A percentile compares a stretch with the other conserved stretches of the same genome.
These are phyloP conservation scores for Xanthostigma xanthostigma DNA, from an alignment of 2,888 invertebrate species.

Conservation along the genomic window DNA sequence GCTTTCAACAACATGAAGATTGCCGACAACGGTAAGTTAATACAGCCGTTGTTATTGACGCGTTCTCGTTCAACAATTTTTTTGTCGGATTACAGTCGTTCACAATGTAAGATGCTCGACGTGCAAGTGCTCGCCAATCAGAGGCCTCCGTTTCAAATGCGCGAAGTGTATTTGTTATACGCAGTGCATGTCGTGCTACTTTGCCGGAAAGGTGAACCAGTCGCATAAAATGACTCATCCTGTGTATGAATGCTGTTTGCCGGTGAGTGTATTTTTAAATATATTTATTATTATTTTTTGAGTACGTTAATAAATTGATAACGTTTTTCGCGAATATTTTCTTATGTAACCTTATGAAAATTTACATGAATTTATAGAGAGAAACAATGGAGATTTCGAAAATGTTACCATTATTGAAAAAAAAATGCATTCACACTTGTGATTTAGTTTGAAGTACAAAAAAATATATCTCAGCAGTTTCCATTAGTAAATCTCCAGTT, in stretches of 20 bases:
- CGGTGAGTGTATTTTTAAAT: conserved; percentile 22
- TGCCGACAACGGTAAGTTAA: conserved; percentile 36
- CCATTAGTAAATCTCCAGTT: too few species aligned
- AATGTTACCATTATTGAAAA: too few species aligned
- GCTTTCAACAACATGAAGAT: conserved; percentile 44
- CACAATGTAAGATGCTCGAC: conserved; percentile 45
- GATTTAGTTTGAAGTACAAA: too few species aligned
- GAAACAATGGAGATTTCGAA: too few species aligned
- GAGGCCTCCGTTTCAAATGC: conserved; percentile 47
- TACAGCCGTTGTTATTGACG: not conserved
- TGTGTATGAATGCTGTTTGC: conserved; percentile 44
- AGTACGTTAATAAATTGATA: too few species aligned
- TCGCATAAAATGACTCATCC: conserved; percentile 51
- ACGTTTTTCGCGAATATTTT: not conserved
- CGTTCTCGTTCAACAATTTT: conserved; percentile 5
- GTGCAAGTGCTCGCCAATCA: conserved; percentile 40
- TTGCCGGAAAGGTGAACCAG: conserved; percentile 39
- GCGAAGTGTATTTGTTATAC: conserved; percentile 47
- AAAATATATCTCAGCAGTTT: too few species aligned
- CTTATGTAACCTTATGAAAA: too few species aligned
- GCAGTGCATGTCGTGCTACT: conserved; percentile 54
- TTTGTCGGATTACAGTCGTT: conserved; percentile 25
- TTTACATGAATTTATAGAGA: too few species aligned
- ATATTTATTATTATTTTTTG: not conserved
- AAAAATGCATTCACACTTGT: too few species aligned